phyloP scores from a whole-genome alignment of 2,888 invertebrate genomes.

The Pinctada fucata region DNA sequence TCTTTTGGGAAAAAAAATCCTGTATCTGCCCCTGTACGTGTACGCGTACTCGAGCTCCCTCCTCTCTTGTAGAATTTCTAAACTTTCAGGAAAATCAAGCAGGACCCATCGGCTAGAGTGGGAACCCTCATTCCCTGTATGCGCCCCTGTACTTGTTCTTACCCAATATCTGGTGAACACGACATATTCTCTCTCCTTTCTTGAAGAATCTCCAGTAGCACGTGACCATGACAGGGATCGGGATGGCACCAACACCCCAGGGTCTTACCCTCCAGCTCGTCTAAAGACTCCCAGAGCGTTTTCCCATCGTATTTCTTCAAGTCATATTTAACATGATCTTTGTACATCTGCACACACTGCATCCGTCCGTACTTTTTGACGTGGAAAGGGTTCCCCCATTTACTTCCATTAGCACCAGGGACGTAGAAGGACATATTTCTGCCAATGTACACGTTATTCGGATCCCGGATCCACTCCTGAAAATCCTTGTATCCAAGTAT shows the following conservation, averaged over 20 bases:
- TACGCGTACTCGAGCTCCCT: too few species aligned
- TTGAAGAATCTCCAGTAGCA: constrained; percentile 41
- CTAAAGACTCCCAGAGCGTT: constrained; percentile 45
- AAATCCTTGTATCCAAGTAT: constrained; percentile 45
- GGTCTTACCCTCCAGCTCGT: constrained; percentile 51
- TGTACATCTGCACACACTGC: constrained; percentile 40
- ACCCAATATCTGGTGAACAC: too few species aligned
- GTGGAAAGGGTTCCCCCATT: constrained; percentile 53
- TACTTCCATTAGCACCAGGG: constrained; percentile 50
- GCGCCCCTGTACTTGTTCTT: too few species aligned
- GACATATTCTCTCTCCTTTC: constrained; percentile 4
- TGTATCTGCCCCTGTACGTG: too few species aligned
- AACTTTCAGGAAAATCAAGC: too few species aligned
- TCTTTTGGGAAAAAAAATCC: too few species aligned
- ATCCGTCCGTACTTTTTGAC: constrained; percentile 32
- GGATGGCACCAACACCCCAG: constrained; percentile 59
- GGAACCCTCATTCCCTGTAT: too few species aligned
- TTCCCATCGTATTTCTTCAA: constrained; percentile 39
- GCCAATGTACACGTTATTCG: constrained; percentile 52
- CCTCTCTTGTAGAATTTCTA: too few species aligned
- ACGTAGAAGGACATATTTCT: constrained; percentile 52
- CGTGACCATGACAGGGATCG: constrained; percentile 52
- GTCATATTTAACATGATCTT: constrained; percentile 41
- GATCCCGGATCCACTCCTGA: constrained; percentile 46
- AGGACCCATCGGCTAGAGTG: too few species aligned